Evolutionary conservation across 2,797 vertebrate species (phyloP).

Genomic region (Limosa lapponica): DNA sequence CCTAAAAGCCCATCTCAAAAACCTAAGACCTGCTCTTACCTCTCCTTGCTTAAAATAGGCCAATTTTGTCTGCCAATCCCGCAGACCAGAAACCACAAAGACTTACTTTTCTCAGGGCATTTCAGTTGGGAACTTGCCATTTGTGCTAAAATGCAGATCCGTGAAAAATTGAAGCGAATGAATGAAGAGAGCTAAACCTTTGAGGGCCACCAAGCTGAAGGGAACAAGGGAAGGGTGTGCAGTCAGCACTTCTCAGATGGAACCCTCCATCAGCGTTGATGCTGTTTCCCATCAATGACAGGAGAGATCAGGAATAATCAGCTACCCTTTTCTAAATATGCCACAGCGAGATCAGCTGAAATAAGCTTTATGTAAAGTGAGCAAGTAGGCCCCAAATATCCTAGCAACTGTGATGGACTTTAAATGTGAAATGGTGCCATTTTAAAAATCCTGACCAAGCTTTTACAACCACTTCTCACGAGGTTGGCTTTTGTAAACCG

Average conservation of each 20-base stretch:
- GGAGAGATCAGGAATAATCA: conserved; percentile 35
- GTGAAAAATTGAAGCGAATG: conserved; percentile 27
- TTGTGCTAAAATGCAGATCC: background rate
- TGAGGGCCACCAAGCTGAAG: background rate
- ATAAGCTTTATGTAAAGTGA: conserved; percentile 8
- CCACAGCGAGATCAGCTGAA: background rate
- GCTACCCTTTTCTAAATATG: conserved; percentile 31
- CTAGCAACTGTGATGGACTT: conserved; percentile 15
- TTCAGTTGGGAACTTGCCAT: conserved; percentile 7
- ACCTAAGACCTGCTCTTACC: background rate
- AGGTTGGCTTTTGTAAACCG: conserved; percentile 11
- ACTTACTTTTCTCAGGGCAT: background rate
- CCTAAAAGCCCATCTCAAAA: background rate
- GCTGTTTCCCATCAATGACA: conserved; percentile 14
- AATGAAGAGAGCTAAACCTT: conserved; percentile 1
- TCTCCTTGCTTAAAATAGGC: background rate
- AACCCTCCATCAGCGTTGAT: background rate
- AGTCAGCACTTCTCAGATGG: conserved; percentile 22
- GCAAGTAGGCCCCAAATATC: conserved; percentile 23
- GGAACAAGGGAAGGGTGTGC: background rate
- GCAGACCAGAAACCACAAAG: background rate
- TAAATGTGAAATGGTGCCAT: background rate
- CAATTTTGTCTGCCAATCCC: background rate
- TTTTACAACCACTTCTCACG: background rate
- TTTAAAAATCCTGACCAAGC: background rate